Base-by-base conservation (phyloP, 2,797 vertebrate genomes). In the Coccyzus lansbergi region DNA sequence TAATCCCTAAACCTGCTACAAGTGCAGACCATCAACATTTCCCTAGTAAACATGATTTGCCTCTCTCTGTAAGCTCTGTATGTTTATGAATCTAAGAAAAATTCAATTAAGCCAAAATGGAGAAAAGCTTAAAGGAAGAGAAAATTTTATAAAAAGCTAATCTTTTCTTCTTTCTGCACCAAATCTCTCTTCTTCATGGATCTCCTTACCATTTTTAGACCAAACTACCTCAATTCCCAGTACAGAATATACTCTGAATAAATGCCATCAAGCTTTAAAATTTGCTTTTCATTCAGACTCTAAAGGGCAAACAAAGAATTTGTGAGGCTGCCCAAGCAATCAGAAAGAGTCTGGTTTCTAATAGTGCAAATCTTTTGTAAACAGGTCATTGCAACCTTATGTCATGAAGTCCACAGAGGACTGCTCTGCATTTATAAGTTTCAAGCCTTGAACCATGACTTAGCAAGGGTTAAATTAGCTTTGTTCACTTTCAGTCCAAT, bases 231-330 rank as follows among this genome's bases (percentile, higher is more conserved):
- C 62, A 74, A 83, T 92, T 78, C 51, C 52, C 34, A 65, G 28
- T 77, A 48, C 25, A 92, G 36, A 87, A 83, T 77, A 76, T 91
- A 83, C 22, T 63, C 74, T 91, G 85, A 95, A 93, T 94, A 95
- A 94, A 96, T 95, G 64, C 48, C 79, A 90, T 74, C 59, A 83
- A 79, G 65, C 83, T 94, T 94, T 94, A 95, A 95, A 94, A 94
- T 93, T 86, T 94, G 58, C 70, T 86, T 95, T 96, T 95, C 68
- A 81, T 90, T 91, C 64, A 72, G 55, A 86, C 48, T 56, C 92
- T 78, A 94, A 93, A 96, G 84, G 80, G 56, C 92, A 95, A 96
- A 92, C 69, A 95, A 93, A 81, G 70, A 83, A 29, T 72, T 94
- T 94, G 83, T 86, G 46, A 91, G 80, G 69, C 60, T 91, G 92